phyloP scores from a whole-genome alignment of 2,113 vertebrate species.

The Glaucomys volans region DNA sequence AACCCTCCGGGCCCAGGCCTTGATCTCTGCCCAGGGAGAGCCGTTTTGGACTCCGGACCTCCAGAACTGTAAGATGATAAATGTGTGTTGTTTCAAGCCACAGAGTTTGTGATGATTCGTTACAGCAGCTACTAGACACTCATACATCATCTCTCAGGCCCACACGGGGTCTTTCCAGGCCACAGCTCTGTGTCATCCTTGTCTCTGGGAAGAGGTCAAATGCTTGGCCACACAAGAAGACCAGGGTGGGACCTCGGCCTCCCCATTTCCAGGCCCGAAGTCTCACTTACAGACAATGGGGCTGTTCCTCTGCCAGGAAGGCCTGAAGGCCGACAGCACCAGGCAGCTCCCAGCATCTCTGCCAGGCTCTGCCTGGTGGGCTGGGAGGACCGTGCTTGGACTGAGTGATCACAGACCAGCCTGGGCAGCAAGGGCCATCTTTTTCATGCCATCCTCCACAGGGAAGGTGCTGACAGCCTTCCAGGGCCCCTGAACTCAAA shows the following conservation, averaged over 20 bases:
- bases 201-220: neutral
- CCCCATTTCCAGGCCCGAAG: too few species aligned
- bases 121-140: neutral
- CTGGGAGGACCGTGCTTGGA: too few species aligned
- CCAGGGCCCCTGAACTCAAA: neutral
- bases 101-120: neutral
- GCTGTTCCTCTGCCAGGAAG: neutral
- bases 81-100: neutral
- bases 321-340: neutral
- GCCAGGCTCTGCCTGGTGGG: too few species aligned
- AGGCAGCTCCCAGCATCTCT: neutral
- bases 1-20: too few species aligned
- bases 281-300: neutral
- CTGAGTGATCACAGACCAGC: rapidly evolving
- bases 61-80: neutral
- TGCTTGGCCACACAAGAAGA: neutral
- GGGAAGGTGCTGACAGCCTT: neutral
- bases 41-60: neutral
- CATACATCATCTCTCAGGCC: neutral
- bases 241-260: too few species aligned
- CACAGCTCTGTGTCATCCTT: too few species aligned
- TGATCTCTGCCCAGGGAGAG: neutral
- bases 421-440: too few species aligned
- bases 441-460: neutral
- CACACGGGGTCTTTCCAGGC: neutral